Percentiles rank a stretch among this genome's conserved stretches.
phyloP scores from a whole-genome alignment of 2,888 invertebrate genomes.

The Torymus tubicola region DNA sequence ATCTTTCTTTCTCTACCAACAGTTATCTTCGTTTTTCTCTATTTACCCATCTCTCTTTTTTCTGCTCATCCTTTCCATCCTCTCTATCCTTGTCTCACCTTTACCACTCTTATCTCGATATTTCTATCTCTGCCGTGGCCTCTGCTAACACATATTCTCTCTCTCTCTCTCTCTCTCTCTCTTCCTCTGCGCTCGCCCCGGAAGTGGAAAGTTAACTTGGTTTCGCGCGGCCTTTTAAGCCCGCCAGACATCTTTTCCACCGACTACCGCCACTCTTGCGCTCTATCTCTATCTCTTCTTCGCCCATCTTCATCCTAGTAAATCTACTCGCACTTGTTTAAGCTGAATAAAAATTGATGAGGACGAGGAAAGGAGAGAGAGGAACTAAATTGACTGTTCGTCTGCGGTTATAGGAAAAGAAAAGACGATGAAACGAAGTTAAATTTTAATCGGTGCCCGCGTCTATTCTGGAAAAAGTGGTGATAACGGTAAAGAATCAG shows the following conservation, averaged over 20 bases:
- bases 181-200: conserved; percentile 9
- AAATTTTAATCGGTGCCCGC: too few relatives aligned
- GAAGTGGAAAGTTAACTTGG: conserved; percentile 51
- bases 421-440: too few relatives aligned
- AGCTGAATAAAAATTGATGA: conserved; percentile 39
- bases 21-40: neutral
- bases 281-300: neutral
- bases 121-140: conserved; percentile 32
- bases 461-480: too few relatives aligned
- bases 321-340: conserved; percentile 17
- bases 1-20: neutral
- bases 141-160: conserved; percentile 21
- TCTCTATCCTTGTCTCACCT: conserved; percentile 16
- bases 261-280: too few relatives aligned
- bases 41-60: neutral
- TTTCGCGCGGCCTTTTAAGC: conserved; percentile 40
- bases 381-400: neutral
- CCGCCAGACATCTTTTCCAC: conserved; percentile 24
- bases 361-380: neutral
- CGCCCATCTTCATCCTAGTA: conserved; percentile 16
- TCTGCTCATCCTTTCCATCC: conserved; percentile 2
- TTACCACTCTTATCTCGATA: conserved; percentile 33
- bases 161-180: neutral
- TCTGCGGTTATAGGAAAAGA: conserved; percentile 2
- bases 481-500: too few relatives aligned